Percentiles rank a stretch among this genome's conserved stretches.
phyloP scores from a whole-genome alignment of 2,113 vertebrate species.

The Strix uralensis region DNA sequence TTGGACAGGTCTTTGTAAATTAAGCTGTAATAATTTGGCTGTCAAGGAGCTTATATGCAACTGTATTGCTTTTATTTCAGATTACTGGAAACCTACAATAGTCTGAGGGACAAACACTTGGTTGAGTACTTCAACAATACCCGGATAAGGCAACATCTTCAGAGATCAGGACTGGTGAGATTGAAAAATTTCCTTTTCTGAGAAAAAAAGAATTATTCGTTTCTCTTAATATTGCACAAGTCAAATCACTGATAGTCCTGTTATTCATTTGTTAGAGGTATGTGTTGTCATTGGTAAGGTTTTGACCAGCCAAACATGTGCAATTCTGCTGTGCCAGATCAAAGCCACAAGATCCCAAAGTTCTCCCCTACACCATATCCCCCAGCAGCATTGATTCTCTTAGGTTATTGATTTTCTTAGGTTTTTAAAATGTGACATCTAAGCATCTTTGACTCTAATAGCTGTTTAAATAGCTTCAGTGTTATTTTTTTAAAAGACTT shows the following conservation, averaged over 20 bases:
- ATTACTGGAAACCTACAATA: slow-evolving; percentile 86
- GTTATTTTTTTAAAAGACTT: not conserved
- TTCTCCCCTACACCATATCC: no score
- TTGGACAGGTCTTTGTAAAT: not conserved
- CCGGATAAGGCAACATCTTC: slow-evolving; percentile 86
- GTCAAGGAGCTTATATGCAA: not conserved
- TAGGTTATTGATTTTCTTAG: not conserved
- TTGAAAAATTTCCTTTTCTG: not conserved
- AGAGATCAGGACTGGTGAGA: slow-evolving; percentile 90
- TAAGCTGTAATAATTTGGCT: not conserved
- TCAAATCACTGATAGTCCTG: not conserved
- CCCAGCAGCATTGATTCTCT: no score
- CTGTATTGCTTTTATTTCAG: slow-evolving; percentile 67
- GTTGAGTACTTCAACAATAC: slow-evolving; percentile 89
- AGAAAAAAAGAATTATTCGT: not conserved
- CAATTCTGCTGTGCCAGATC: not conserved
- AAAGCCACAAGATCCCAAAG: not conserved
- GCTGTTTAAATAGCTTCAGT: not conserved
- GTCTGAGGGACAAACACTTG: slow-evolving; percentile 92
- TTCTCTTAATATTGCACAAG: not conserved
- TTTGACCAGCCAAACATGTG: not conserved
- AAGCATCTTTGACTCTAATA: not conserved
- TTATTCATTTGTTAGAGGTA: not conserved
- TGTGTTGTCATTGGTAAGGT: not conserved
- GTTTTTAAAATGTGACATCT: not conserved